Conservation (phyloP, 1,140 invertebrate species). For the Drosophila pachea region DNA sequence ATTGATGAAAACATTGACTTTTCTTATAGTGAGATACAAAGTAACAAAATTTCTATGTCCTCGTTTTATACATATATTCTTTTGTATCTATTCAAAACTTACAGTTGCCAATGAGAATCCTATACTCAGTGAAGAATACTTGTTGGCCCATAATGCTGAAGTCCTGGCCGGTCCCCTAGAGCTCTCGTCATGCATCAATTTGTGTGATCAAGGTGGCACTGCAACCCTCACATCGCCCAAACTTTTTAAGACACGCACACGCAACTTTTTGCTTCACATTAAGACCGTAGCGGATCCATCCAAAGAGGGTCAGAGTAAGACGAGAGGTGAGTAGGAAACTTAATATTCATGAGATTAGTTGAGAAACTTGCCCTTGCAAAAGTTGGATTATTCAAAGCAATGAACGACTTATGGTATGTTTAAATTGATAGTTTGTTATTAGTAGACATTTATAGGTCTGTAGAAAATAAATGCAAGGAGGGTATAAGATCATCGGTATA, state of each 20-base stretch:
- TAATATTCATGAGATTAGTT: neutral
- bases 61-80: neutral
- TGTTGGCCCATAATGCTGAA: conserved; percentile 91
- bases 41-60: neutral
- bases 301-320: conserved; percentile 81
- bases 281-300: conserved; percentile 87
- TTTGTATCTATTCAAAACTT: conserved; percentile 4
- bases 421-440: no score
- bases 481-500: conserved; percentile 3
- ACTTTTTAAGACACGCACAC: conserved; percentile 87
- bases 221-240: conserved; percentile 92
- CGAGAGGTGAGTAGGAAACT: conserved; percentile 79
- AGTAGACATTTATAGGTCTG: no score
- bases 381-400: neutral
- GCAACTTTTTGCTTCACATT: conserved; percentile 91
- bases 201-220: conserved; percentile 90
- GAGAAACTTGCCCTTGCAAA: neutral
- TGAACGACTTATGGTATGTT: no score
- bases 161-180: conserved; percentile 93
- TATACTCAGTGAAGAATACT: conserved; percentile 88
- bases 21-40: conserved; percentile 69
- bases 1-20: conserved; percentile 84
- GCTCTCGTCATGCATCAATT: conserved; percentile 88
- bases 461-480: conserved; percentile 1
- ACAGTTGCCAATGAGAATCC: conserved; percentile 83